A percentile compares a stretch with the other conserved stretches of the same genome.
Evolutionary conservation across 2,888 invertebrate species (phyloP).

Genomic region (Brachycybe producta): DNA sequence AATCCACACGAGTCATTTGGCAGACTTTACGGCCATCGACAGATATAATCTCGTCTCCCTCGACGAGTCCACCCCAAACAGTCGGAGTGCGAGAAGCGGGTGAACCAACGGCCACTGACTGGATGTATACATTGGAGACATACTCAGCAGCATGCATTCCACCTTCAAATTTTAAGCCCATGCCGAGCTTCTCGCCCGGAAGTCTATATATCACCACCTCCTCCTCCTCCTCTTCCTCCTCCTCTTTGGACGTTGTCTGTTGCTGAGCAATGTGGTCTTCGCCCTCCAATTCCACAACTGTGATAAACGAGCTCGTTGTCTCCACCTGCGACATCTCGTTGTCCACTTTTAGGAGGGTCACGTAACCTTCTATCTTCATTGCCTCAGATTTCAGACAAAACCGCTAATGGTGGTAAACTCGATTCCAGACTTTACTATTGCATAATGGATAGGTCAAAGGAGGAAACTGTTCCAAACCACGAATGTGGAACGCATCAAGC

Average conservation of each 20-base stretch:
- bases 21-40: conserved; percentile 69
- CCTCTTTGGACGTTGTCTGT: neutral
- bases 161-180: conserved; percentile 83
- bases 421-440: too few relatives aligned
- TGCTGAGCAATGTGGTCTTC: neutral
- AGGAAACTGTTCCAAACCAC: too few relatives aligned
- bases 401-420: too few relatives aligned
- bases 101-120: conserved; percentile 74
- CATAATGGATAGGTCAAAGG: too few relatives aligned
- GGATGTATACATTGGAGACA: conserved; percentile 69
- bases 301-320: conserved; percentile 1
- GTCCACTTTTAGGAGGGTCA: conserved; percentile 7
- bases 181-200: conserved; percentile 77
- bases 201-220: conserved; percentile 69
- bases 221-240: neutral
- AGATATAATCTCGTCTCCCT: conserved; percentile 77
- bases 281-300: conserved; percentile 6
- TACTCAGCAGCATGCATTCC: conserved; percentile 67
- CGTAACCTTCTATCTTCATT: neutral
- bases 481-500: too few relatives aligned
- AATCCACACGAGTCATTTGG: conserved; percentile 71
- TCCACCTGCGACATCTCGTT: neutral
- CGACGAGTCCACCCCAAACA: conserved; percentile 68
- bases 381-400: too few relatives aligned
- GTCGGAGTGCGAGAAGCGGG: conserved; percentile 70